Percentiles rank a stretch among this genome's conserved stretches.
Evolutionary conservation across 2,888 invertebrate species (phyloP).

Genomic region (Ypsolopha sequella): DNA sequence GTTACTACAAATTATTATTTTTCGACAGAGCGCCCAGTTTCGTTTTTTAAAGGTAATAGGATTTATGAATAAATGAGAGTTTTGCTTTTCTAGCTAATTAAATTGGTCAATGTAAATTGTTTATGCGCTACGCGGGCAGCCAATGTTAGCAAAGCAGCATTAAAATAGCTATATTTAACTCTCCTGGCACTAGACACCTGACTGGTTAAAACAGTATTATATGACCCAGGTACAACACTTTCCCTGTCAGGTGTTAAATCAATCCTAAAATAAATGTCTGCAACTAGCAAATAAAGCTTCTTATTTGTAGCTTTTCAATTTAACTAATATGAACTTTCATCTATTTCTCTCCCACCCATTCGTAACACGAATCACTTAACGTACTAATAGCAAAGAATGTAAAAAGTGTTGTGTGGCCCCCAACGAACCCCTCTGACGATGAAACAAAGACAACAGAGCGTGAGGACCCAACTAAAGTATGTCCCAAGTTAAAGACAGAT

Average conservation of each 20-base stretch:
- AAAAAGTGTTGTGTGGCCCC: conserved; percentile 68
- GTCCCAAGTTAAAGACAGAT: too few relatives aligned
- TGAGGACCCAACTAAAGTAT: conserved; percentile 10
- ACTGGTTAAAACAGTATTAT: conserved; percentile 4
- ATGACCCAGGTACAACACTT: neutral
- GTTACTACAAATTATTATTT: conserved; percentile 39
- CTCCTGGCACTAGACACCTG: conserved; percentile 36
- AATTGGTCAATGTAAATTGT: conserved; percentile 28
- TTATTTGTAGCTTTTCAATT: conserved; percentile 20
- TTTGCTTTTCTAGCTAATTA: conserved; percentile 48
- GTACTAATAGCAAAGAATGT: conserved; percentile 57
- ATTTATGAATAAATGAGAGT: conserved; percentile 29
- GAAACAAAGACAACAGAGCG: conserved; percentile 28
- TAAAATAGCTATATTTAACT: conserved; percentile 29
- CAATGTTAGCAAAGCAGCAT: conserved; percentile 33
- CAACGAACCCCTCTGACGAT: conserved; percentile 55
- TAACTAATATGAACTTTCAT: conserved; percentile 55
- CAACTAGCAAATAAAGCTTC: neutral
- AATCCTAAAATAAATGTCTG: neutral
- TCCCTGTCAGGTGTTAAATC: conserved; percentile 1
- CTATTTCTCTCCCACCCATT: conserved; percentile 39
- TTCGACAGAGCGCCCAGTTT: conserved; percentile 64
- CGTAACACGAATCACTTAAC: conserved; percentile 27
- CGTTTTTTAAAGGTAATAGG: conserved; percentile 65
- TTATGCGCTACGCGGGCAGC: conserved; percentile 45